phyloP scores from a whole-genome alignment of 1,140 invertebrate species.

The Drosophila sulfurigaster region DNA sequence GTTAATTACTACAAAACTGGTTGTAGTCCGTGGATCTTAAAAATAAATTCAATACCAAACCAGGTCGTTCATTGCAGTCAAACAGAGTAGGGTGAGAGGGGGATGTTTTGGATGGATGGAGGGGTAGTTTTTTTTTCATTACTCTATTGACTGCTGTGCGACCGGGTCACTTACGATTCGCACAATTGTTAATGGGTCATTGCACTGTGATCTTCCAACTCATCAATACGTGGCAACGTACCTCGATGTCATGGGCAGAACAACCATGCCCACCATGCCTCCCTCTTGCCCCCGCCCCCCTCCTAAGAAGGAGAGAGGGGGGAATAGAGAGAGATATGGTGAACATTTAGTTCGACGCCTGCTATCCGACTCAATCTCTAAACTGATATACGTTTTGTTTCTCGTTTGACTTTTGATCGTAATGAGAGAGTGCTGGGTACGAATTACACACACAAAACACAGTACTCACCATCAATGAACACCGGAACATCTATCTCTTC shows the following conservation, averaged over 20 bases:
- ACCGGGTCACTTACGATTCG: conserved; percentile 24
- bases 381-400: conserved; percentile 63
- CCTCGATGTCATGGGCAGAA: conserved; percentile 76
- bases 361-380: conserved; percentile 78
- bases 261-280: background rate
- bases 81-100: background rate
- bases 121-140: background rate
- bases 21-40: background rate
- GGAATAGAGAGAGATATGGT: background rate
- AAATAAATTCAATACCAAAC: background rate
- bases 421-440: conserved; percentile 81
- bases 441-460: conserved; percentile 81
- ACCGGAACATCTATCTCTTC: conserved; percentile 85
- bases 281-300: background rate
- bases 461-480: conserved; percentile 85
- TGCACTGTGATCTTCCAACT: conserved; percentile 78
- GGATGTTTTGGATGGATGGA: background rate
- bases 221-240: conserved; percentile 71
- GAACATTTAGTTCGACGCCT: conserved; percentile 51
- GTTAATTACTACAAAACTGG: background rate
- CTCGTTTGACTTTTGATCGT: conserved; percentile 48
- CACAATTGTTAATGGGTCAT: conserved; percentile 76
- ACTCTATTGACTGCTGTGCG: conserved; percentile 46
- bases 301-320: too few relatives aligned
- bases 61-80: conserved; percentile 26